A percentile compares a stretch with the other conserved stretches of the same genome.
Conservation (phyloP, 2,888 invertebrate genomes). For the Dolichopus griseipennis region DNA sequence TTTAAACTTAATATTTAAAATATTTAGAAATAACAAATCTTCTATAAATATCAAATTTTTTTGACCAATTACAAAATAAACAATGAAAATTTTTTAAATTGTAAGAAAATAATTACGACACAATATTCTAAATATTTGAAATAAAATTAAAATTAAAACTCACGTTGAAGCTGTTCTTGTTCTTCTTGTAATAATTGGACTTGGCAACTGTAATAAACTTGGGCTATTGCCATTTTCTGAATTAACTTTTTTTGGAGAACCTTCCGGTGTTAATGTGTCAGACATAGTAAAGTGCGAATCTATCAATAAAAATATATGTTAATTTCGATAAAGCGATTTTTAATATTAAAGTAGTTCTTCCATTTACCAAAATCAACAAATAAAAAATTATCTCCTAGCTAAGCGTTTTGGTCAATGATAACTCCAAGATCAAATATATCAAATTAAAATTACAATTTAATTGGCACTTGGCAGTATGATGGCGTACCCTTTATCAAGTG, state of each 20-base stretch:
- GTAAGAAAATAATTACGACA: background rate
- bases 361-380: no score
- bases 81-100: background rate
- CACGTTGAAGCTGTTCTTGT: conserved; percentile 75
- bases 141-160: conserved; percentile 37
- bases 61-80: background rate
- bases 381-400: background rate
- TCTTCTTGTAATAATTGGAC: conserved; percentile 69
- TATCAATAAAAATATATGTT: no score
- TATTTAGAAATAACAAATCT: no score
- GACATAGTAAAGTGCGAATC: conserved; percentile 28
- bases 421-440: no score
- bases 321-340: no score
- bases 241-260: conserved; percentile 23
- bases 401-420: background rate
- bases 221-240: conserved; percentile 33
- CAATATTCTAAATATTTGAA: no score
- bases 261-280: conserved; percentile 32
- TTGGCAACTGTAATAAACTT: conserved; percentile 53
- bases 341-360: no score
- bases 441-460: no score
- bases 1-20: no score
- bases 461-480: no score
- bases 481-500: no score
- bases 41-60: no score